These are phyloP conservation scores for Botia kubotai DNA, from an alignment of 2,797 vertebrate species.

Conservation along the genomic window DNA sequence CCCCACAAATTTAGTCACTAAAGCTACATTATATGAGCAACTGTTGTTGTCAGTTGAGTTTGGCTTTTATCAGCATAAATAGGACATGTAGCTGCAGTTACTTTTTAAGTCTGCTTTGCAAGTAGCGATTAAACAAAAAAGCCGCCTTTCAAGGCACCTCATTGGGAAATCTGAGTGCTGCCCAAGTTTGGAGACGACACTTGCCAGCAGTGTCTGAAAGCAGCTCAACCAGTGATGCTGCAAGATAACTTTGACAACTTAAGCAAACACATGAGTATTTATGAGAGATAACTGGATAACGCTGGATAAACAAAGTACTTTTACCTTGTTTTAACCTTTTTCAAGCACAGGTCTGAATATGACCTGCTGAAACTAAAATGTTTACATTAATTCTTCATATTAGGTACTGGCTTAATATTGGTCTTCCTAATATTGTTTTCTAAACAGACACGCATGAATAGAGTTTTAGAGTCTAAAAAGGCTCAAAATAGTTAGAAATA, in stretches of 20 bases:
- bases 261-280: constrained; percentile 23
- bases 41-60: too few species aligned
- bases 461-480: too few species aligned
- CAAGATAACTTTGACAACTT: background rate
- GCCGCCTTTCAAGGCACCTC: constrained; percentile 8
- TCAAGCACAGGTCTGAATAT: too few species aligned
- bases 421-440: too few species aligned
- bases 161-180: background rate
- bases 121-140: background rate
- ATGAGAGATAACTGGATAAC: background rate
- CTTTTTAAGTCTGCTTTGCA: constrained; percentile 9
- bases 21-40: background rate
- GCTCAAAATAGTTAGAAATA: too few species aligned
- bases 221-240: constrained; percentile 14
- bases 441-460: too few species aligned
- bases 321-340: too few species aligned
- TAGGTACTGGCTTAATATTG: too few species aligned
- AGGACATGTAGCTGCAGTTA: background rate
- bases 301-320: background rate
- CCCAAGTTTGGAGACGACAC: background rate
- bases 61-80: too few species aligned
- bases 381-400: too few species aligned
- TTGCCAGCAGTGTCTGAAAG: constrained; percentile 5
- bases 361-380: too few species aligned
- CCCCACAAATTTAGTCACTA: background rate